Percentiles rank a stretch among this genome's conserved stretches.
These are phyloP conservation scores for Drosophila athabasca DNA, from an alignment of 1,140 invertebrate genomes.

Conservation along the genomic window DNA sequence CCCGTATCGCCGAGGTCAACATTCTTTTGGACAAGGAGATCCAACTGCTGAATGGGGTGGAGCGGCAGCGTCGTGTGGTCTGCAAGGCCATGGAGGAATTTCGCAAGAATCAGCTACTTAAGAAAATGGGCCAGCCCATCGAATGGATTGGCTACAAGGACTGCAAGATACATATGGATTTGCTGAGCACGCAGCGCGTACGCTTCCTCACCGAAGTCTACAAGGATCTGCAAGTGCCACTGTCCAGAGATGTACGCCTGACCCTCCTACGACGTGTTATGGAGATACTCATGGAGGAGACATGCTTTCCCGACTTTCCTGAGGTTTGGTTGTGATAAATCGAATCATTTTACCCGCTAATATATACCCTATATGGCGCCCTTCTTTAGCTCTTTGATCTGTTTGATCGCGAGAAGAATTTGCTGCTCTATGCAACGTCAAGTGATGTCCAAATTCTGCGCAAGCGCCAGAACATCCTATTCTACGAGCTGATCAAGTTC, in stretches of 20 bases:
- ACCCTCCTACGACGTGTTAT: conserved; percentile 60
- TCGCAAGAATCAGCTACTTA: conserved; percentile 83
- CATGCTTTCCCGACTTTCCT: conserved; percentile 68
- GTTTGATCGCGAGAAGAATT: conserved; percentile 77
- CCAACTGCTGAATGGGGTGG: conserved; percentile 85
- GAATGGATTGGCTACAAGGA: conserved; percentile 85
- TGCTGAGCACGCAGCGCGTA: conserved; percentile 86
- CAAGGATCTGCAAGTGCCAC: conserved; percentile 73
- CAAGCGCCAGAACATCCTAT: conserved; percentile 73
- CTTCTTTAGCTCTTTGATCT: conserved; percentile 68
- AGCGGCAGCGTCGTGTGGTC: conserved; percentile 82
- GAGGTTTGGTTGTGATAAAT: conserved; percentile 41
- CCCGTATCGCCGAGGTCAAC: conserved; percentile 85
- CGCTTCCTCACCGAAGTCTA: conserved; percentile 85
- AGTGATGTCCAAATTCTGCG: conserved; percentile 70
- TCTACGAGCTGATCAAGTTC: conserved; percentile 76
- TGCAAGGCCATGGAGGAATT: conserved; percentile 82
- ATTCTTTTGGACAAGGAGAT: conserved; percentile 86
- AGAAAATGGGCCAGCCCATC: conserved; percentile 85
- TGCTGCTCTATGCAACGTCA: conserved; percentile 70
- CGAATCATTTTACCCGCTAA: too few species aligned
- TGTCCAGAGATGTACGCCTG: conserved; percentile 56
- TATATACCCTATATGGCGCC: too few species aligned
- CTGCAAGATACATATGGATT: conserved; percentile 85
- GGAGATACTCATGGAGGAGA: conserved; percentile 59